Evolutionary conservation across 2,797 vertebrate species (phyloP), one percentile per base, ranked within the genome.

Genomic region (Cuculus canorus): DNA sequence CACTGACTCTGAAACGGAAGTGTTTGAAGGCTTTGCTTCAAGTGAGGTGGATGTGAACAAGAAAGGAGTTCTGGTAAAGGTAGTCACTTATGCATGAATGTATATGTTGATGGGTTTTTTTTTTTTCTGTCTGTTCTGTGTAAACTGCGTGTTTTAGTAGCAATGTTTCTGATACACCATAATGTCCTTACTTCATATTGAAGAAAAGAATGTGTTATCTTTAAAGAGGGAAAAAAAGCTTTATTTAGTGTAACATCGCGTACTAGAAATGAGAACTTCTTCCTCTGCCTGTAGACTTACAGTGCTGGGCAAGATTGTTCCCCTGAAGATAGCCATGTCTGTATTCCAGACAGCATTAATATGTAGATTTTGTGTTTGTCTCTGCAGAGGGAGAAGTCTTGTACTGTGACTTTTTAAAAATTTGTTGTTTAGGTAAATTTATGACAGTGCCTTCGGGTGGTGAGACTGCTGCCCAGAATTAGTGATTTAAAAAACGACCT

Each of bases 11-110:
- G 99, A 99, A 90, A 98, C 43, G 0, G 98, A 98, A 83, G 98
- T 96, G 23, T 99, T 99, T 86, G 98, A 99, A 97, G 99, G 99
- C 13, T 99, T 99, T 60, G 24, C 98, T 6, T 95, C 97, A 82
- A 98, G 97, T 3, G 97, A 98, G 47, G 92, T 98, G 77, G 96
- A 96, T 70, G 48, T 81, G 83, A 96, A 93, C 72, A 79, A 80
- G 59, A 78, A 92, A n/a, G 97, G 97, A 72, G 77, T 92, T 71
- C 97, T 85, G 97, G 98, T 98, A 97, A 85, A 92, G 66, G 39
- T 53, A 90, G 43, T 82, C 33, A 64, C 56, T 28, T 79, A 32
- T 3, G 1, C 2, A 8, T 69, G 54, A 57, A 86, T 64, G 27
- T 84, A 56, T 86, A 86, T 10, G n/a, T 45, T 84, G 50, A 13